These are phyloP conservation scores for Tupaia chinensis DNA, from an alignment of 2,113 vertebrate species.

Conservation along the genomic window DNA sequence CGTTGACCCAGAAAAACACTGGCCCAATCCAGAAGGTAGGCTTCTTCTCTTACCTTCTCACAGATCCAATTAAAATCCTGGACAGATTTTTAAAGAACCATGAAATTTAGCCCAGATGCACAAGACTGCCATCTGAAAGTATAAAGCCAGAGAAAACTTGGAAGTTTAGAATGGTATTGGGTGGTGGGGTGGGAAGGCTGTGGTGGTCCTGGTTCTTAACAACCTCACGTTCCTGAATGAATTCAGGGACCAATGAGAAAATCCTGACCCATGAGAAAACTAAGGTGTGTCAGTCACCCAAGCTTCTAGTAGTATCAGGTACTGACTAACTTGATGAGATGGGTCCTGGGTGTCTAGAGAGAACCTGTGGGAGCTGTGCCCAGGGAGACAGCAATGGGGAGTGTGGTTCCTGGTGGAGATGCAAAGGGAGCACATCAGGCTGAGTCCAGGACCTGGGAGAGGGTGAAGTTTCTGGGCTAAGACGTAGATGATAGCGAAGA, in stretches of 20 bases:
- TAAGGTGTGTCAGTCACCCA: neutral
- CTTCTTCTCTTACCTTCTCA: neutral
- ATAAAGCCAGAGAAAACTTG: neutral
- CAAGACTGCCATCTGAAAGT: neutral
- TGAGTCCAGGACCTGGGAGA: neutral
- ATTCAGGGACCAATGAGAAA: neutral
- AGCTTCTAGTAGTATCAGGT: neutral
- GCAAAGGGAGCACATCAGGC: neutral
- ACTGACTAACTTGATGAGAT: neutral
- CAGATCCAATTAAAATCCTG: neutral
- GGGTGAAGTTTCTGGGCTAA: neutral
- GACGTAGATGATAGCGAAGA: neutral
- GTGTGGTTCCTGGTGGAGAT: neutral
- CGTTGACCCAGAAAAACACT: neutral
- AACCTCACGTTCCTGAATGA: neutral
- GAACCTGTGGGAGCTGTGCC: neutral
- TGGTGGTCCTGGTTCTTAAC: neutral
- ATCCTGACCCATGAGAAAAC: neutral
- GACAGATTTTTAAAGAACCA: conserved; percentile 32
- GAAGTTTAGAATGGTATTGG: neutral
- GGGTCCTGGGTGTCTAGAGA: neutral
- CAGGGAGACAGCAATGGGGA: neutral
- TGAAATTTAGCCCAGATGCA: neutral
- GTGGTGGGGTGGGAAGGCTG: no score
- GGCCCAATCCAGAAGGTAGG: neutral